A percentile compares a stretch with the other conserved stretches of the same genome.
Evolutionary conservation across 2,888 invertebrate species (phyloP).

Genomic region (Amphipoea lucens): DNA sequence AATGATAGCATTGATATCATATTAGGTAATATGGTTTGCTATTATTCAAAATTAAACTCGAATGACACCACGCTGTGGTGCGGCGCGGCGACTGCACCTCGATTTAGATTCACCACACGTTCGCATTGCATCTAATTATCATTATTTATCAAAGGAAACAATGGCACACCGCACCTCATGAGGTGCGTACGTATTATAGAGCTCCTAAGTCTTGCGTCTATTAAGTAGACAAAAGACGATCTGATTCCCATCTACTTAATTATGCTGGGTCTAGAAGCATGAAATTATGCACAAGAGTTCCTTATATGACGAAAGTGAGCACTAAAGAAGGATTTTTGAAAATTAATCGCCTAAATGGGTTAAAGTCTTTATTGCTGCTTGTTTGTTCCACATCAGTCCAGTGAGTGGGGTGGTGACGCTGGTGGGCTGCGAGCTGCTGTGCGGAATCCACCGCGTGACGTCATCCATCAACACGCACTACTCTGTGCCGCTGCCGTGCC

Average conservation of each 20-base stretch:
- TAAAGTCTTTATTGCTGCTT: background rate
- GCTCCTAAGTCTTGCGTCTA: background rate
- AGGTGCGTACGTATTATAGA: background rate
- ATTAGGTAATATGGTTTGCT: background rate
- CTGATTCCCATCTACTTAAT: no score
- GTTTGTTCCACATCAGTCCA: slow-evolving; percentile 78
- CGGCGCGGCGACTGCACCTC: no score
- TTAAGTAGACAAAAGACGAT: no score
- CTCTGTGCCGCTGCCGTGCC: slow-evolving; percentile 69
- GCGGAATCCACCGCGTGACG: slow-evolving; percentile 91
- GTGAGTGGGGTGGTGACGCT: slow-evolving; percentile 91
- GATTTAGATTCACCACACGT: background rate
- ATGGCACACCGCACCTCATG: no score
- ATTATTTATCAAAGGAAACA: slow-evolving; percentile 6
- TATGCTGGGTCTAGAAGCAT: background rate
- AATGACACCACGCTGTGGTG: background rate
- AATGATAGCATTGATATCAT: background rate
- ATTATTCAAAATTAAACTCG: background rate
- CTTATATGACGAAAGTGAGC: no score
- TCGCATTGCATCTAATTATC: background rate
- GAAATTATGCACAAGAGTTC: background rate
- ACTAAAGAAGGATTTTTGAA: no score
- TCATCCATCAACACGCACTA: slow-evolving; percentile 84
- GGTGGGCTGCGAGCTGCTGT: slow-evolving; percentile 91
- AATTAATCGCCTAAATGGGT: background rate